Evolutionary conservation across 2,888 invertebrate species (phyloP), one percentile per base, ranked within the genome.

Genomic region (Diadegma fenestrale): DNA sequence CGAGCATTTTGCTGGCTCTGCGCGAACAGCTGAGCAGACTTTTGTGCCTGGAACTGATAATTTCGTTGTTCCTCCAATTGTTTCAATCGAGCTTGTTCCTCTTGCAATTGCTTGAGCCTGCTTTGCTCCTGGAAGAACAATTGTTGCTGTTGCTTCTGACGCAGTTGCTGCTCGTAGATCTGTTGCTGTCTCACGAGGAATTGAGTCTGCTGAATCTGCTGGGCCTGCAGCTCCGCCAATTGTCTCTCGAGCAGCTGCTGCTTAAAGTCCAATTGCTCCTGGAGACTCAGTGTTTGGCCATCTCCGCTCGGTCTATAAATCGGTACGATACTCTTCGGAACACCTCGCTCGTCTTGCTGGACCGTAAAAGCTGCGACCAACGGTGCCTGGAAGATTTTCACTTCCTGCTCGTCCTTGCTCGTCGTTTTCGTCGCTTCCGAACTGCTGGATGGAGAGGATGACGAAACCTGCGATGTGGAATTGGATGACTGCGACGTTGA

Each of bases 301-400:
- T 94, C 91, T 22, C 91, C 92, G 26, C 90, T 89, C 87, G 95
- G 95, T 90, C 96, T 96, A 90, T 95, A 96, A 89, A 97, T 95
- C 0, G 97, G 97, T 73, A 97, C 96, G 0, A 97, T 97, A 92
- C 96, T 97, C 89, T 97, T 96, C 0, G 98, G 97, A n/a, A 96
- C 92, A 0, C 98, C 98, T 41, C 95, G 95, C 87, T 96, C 96
- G 91, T 98, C 97, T 93, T 98, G 96, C 87, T 98, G 97, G 0
- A 98, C 97, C 0, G 98, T 98, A 90, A 98, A 98, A 0, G 98
- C 98, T 2, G 97, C 97, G 0, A 98, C 97, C 82, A 98, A 92
- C 0, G 98, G 97, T 2, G 97, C 97, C 88, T 96, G 96, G 90
- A 96, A 97, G 72, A 98, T 97, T 93, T 97, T 97, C 0, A 97